phyloP scores from a whole-genome alignment of 2,797 vertebrate genomes.

The Brachymystax lenok region DNA sequence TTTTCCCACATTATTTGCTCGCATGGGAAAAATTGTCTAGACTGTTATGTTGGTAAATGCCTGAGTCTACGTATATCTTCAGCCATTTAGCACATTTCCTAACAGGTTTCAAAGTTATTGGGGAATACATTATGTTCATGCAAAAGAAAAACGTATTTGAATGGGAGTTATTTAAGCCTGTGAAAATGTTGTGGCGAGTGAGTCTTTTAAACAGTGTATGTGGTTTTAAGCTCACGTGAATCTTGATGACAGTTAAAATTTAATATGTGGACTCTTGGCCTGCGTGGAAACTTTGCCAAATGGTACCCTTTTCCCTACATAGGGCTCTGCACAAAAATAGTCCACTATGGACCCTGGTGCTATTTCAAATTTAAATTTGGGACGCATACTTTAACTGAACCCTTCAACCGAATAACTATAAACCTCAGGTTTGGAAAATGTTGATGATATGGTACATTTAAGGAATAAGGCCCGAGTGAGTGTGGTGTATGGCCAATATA shows the following conservation, averaged over 20 bases:
- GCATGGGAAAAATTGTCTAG: constrained; percentile 4
- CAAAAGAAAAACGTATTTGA: background rate
- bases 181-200: background rate
- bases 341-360: background rate
- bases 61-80: background rate
- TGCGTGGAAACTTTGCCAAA: background rate
- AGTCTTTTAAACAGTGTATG: background rate
- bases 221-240: background rate
- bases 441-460: too few species aligned
- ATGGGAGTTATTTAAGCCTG: background rate
- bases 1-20: constrained; percentile 6
- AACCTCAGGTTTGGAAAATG: too few species aligned
- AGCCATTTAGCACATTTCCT: background rate
- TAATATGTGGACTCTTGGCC: background rate
- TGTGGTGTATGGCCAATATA: too few species aligned
- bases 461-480: too few species aligned
- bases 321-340: background rate
- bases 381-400: background rate
- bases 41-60: background rate
- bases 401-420: too few species aligned
- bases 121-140: background rate
- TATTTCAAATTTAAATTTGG: background rate
- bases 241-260: background rate
- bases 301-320: background rate
- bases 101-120: constrained; percentile 8